Percentiles rank a stretch among this genome's conserved stretches.
phyloP scores from a whole-genome alignment of 1,140 invertebrate genomes.

The Drosophila kurseongensis region DNA sequence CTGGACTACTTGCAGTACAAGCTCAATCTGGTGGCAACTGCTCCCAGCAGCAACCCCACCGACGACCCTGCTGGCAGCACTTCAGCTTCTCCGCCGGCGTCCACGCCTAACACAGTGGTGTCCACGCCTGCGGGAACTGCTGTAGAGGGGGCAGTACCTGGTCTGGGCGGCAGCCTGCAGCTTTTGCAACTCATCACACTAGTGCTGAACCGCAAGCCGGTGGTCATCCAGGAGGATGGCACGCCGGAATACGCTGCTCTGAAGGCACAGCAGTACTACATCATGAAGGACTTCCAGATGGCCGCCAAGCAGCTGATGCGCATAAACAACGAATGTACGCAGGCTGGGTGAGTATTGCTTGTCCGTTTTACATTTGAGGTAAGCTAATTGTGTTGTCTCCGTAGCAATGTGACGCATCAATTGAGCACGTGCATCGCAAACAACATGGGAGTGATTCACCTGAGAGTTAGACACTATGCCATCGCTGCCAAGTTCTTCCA shows the following conservation, averaged over 20 bases:
- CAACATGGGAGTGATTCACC: slow-evolving; percentile 95
- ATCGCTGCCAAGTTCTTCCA: slow-evolving; percentile 94
- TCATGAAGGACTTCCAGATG: slow-evolving; percentile 86
- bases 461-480: slow-evolving; percentile 94
- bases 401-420: slow-evolving; percentile 87
- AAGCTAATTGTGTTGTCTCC: slow-evolving; percentile 8
- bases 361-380: neutral
- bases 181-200: slow-evolving; percentile 85
- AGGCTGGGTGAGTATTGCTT: slow-evolving; percentile 42
- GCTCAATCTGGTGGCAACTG: slow-evolving; percentile 59
- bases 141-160: slow-evolving; percentile 63
- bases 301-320: slow-evolving; percentile 85
- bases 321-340: slow-evolving; percentile 74
- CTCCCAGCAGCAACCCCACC: slow-evolving; percentile 72
- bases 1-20: slow-evolving; percentile 74
- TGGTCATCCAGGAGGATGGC: slow-evolving; percentile 85
- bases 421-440: slow-evolving; percentile 92
- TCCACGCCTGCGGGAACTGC: slow-evolving; percentile 10
- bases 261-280: slow-evolving; percentile 86
- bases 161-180: slow-evolving; percentile 80
- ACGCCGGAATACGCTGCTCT: slow-evolving; percentile 78
- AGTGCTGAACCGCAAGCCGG: slow-evolving; percentile 85
- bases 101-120: slow-evolving; percentile 58
- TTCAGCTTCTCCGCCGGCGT: slow-evolving; percentile 7
- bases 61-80: slow-evolving; percentile 8